Evolutionary conservation across 37 sponge, comb jelly and placozoan genomes (phyloP).

Genomic region (Oopsacas minuta): DNA sequence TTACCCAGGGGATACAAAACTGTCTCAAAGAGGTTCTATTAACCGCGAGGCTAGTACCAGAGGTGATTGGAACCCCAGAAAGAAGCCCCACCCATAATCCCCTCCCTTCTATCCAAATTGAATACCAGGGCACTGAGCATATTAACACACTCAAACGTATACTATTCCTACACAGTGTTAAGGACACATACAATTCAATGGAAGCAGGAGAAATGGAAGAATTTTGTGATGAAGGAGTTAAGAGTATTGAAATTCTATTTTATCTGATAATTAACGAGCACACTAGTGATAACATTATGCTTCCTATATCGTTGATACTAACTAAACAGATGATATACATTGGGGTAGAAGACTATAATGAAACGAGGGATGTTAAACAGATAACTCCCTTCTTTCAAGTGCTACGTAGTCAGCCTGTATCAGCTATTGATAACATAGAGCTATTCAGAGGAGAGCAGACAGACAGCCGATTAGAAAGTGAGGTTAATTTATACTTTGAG

Average conservation of each 20-base stretch:
- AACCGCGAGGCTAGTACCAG: neutral
- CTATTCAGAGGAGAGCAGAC: neutral
- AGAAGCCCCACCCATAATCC: neutral
- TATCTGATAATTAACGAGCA: neutral
- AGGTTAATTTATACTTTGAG: neutral
- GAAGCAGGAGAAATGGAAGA: neutral
- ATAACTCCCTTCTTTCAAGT: neutral
- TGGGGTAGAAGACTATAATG: neutral
- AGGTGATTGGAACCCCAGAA: no score
- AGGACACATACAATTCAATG: slow-evolving; percentile 15
- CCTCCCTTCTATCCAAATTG: neutral
- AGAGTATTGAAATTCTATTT: neutral
- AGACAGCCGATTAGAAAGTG: neutral
- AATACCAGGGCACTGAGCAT: neutral
- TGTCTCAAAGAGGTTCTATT: neutral
- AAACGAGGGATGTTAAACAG: neutral
- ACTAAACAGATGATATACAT: neutral
- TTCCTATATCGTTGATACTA: neutral
- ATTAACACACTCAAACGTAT: neutral
- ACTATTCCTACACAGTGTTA: neutral
- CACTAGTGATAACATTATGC: neutral
- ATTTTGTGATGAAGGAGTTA: neutral
- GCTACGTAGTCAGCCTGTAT: neutral
- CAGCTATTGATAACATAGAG: neutral
- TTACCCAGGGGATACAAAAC: neutral